Evolutionary conservation across 2,797 vertebrate species (phyloP).

Genomic region (Alca torda): DNA sequence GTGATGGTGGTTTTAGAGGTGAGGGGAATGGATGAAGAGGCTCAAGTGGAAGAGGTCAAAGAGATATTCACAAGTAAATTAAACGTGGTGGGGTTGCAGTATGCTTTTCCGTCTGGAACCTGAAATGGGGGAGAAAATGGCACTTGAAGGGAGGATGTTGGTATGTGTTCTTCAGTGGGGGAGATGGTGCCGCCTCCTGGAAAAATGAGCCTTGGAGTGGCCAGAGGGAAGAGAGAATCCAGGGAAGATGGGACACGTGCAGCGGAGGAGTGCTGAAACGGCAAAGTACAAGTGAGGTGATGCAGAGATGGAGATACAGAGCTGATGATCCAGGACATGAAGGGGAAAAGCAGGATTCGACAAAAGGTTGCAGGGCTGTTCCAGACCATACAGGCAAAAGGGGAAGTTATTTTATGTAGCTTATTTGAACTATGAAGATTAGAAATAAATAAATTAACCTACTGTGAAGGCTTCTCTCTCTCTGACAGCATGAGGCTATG

Average conservation of each 20-base stretch:
- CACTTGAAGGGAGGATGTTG: neutral
- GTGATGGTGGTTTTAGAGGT: neutral
- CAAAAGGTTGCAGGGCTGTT: neutral
- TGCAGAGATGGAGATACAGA: neutral
- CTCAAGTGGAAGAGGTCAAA: neutral
- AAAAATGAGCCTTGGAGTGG: neutral
- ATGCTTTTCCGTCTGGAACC: neutral
- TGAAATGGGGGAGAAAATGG: neutral
- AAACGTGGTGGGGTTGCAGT: neutral
- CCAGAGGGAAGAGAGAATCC: neutral
- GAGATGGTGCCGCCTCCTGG: accelerated
- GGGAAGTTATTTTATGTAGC: neutral
- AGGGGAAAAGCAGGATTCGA: neutral
- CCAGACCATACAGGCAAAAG: neutral
- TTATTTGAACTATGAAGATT: neutral
- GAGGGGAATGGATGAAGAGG: neutral
- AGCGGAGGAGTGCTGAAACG: neutral
- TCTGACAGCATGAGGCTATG: neutral
- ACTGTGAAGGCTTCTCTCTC: neutral
- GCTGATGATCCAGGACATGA: neutral
- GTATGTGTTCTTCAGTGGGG: accelerated
- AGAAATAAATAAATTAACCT: neutral
- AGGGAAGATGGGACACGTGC: neutral
- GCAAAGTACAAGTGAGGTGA: neutral
- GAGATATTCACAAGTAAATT: neutral